Evolutionary conservation across 2,113 vertebrate genomes (phyloP), one percentile per base, ranked within the genome.

Genomic region (Alligator sinensis): DNA sequence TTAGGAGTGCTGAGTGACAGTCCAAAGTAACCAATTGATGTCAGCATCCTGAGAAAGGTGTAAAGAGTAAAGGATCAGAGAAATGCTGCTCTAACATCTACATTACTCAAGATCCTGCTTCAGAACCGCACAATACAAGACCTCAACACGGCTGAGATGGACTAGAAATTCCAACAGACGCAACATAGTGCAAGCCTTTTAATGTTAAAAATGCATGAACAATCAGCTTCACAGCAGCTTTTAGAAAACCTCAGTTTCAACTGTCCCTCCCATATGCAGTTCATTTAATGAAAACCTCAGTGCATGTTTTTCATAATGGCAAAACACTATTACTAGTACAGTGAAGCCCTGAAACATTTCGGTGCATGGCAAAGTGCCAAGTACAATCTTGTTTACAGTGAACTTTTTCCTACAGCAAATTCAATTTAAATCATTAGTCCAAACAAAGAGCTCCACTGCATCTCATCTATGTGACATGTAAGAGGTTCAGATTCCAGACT

Each of bases 1-100:
- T 99, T 99, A 27, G 98, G 98, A 13, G 98, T 98, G 91, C 98
- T 98, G 84, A 99, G 98, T 68, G 99, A 99, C 62, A 99, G 97
- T 19, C 96, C 98, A 82, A 98, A 99, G 94, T 99, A 99, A 91
- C 98, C 98, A 21, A 99, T 97, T 2, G 98, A 98, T 0, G 99
- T 96, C 6, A 98, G 97, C 97, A 98, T 98, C 99, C 99, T 99
- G 97, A 64, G 90, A 95, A 77, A 89, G 54, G 86, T 81, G 92
- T 79, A 13, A 68, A 88, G 77, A 17, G 6, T 18, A 38, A 93
- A 54, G 94, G 28, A 96, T 96, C 91, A 84, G 70, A 74, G 91
- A 83, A 81, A 13, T 3, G 19, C 27, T 12, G 4, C 3, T 14
- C 34, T 80, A 62, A 25, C 0, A 1, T 86, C 87, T 87, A 82